Evolutionary conservation across 53 echinoderm and acorn worm species (phyloP).

Genomic region (Arbacia lixula): DNA sequence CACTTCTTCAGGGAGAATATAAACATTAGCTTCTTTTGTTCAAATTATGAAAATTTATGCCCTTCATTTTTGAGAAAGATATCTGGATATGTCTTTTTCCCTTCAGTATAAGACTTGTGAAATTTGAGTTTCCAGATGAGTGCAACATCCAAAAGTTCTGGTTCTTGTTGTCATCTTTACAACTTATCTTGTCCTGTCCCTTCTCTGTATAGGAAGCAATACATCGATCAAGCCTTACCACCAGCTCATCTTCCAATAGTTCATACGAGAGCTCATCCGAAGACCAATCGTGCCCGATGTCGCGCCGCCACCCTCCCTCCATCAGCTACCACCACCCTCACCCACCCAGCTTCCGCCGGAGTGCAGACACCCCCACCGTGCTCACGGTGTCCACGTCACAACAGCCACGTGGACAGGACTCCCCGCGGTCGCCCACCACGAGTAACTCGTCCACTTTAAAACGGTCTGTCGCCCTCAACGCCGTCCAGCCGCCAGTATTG

Average conservation of each 20-base stretch:
- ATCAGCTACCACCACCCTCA: not conserved
- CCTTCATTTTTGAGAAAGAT: too few species aligned
- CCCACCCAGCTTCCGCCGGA: constrained; percentile 2
- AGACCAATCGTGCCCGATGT: not conserved
- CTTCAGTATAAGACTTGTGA: too few species aligned
- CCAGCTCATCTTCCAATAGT: constrained; percentile 37
- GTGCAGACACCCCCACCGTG: not conserved
- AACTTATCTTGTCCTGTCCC: not conserved
- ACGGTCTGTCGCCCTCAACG: not conserved
- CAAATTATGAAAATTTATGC: too few species aligned
- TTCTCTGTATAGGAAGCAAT: constrained; percentile 29
- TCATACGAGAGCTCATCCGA: constrained; percentile 30
- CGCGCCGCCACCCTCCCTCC: not conserved
- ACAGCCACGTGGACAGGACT: constrained; percentile 4
- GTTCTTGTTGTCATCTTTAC: too few species aligned
- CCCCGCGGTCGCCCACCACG: not conserved
- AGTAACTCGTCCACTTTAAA: constrained; percentile 36
- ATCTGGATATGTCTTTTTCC: too few species aligned
- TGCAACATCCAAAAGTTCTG: too few species aligned
- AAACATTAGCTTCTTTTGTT: too few species aligned
- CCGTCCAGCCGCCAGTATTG: constrained; percentile 5
- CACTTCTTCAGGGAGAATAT: too few species aligned
- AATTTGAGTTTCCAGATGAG: too few species aligned
- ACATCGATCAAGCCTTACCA: constrained; percentile 37
- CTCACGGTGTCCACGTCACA: not conserved